Conservation (phyloP, 2,113 vertebrate genomes). For the Bubalus kerabau region DNA sequence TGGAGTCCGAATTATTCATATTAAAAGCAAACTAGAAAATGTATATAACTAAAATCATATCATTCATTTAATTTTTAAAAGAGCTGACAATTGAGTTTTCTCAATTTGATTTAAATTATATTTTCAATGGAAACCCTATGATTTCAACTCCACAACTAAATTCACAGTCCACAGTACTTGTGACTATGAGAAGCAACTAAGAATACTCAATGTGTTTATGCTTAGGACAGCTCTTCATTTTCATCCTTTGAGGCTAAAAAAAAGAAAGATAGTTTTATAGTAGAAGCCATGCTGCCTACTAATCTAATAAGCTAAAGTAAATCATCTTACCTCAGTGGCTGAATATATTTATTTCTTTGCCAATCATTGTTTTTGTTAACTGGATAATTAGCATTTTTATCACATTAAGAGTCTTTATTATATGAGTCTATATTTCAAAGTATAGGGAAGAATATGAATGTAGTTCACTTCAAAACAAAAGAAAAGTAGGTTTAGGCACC, state of each 20-base stretch:
- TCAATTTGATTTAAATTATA: neutral
- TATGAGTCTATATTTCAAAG: neutral
- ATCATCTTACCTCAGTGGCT: neutral
- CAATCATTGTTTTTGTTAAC: neutral
- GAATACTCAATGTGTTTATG: neutral
- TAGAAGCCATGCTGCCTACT: neutral
- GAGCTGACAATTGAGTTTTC: neutral
- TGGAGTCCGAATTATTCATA: neutral
- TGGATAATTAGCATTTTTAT: constrained; percentile 39
- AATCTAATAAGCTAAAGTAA: neutral
- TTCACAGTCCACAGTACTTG: neutral
- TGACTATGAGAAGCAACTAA: neutral
- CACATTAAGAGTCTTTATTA: neutral
- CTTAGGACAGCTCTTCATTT: neutral
- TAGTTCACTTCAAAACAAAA: neutral
- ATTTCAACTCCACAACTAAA: neutral
- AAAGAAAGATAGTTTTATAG: neutral
- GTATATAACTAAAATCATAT: neutral
- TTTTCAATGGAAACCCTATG: neutral
- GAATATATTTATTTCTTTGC: neutral
- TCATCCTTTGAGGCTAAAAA: neutral
- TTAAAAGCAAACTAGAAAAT: neutral
- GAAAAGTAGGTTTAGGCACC: neutral
- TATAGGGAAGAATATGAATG: neutral
- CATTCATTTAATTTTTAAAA: neutral